Conservation (phyloP, 2,113 vertebrate species). For the Aplodontia rufa region DNA sequence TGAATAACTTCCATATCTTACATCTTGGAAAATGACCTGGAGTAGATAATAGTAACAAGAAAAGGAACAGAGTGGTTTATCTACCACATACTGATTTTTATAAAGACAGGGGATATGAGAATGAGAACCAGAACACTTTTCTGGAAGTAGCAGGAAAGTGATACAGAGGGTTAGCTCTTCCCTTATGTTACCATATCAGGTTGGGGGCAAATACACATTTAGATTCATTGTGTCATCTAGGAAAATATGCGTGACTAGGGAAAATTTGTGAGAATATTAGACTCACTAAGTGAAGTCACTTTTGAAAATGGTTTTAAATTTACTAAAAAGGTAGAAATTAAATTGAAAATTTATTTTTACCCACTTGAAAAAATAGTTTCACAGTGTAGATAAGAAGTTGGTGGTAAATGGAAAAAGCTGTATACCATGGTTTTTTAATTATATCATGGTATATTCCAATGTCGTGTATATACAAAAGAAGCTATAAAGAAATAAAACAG, state of each 20-base stretch:
- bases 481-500: too few species aligned
- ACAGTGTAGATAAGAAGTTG: background rate
- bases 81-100: background rate
- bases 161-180: background rate
- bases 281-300: background rate
- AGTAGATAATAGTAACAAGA: background rate
- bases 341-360: background rate
- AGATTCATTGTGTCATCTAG: background rate
- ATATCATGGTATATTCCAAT: too few species aligned
- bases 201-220: background rate
- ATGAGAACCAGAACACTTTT: background rate
- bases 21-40: background rate
- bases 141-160: background rate
- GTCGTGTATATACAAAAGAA: too few species aligned
- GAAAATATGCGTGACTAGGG: background rate
- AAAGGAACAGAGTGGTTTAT: background rate
- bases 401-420: background rate
- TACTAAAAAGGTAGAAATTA: background rate
- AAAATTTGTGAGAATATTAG: background rate
- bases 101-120: background rate
- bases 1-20: background rate
- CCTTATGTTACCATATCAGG: background rate
- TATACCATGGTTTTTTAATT: too few species aligned
- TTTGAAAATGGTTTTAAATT: background rate
- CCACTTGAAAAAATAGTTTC: background rate